Percentiles rank a stretch among this genome's conserved stretches.
These are phyloP conservation scores for Silvanus unidentatus DNA, from an alignment of 2,888 invertebrate genomes.

Conservation along the genomic window DNA sequence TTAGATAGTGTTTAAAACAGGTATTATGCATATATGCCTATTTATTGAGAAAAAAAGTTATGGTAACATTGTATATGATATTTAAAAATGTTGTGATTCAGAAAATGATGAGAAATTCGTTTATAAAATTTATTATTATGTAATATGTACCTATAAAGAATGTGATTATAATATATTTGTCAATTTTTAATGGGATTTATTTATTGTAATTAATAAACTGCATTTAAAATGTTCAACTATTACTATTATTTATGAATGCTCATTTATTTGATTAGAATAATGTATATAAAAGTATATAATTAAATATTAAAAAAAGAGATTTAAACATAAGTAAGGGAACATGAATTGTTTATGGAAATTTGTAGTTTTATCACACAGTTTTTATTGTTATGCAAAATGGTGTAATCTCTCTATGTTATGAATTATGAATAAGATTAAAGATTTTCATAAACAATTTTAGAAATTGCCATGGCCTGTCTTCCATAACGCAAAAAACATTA, in stretches of 20 bases:
- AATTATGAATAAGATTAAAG: constrained; percentile 8
- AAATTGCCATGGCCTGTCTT: constrained; percentile 44
- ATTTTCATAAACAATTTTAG: constrained; percentile 30
- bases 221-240: too few species aligned
- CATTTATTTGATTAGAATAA: neutral
- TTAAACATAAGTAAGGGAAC: constrained; percentile 19
- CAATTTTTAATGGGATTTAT: neutral
- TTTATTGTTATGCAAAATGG: too few species aligned
- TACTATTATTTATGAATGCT: neutral
- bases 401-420: too few species aligned
- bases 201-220: too few species aligned
- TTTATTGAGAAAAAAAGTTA: too few species aligned
- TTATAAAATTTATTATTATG: too few species aligned
- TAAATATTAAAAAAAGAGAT: neutral
- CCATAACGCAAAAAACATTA: constrained; percentile 25
- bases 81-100: too few species aligned
- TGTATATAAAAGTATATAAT: neutral
- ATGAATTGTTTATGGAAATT: constrained; percentile 26
- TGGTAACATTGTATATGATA: too few species aligned
- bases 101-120: too few species aligned
- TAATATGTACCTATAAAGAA: constrained; percentile 1
- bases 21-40: too few species aligned
- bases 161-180: constrained; percentile 1
- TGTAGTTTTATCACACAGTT: too few species aligned
- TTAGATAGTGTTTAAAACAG: too few species aligned